phyloP scores from a whole-genome alignment of 2,113 vertebrate genomes.

The Arvicanthis niloticus region DNA sequence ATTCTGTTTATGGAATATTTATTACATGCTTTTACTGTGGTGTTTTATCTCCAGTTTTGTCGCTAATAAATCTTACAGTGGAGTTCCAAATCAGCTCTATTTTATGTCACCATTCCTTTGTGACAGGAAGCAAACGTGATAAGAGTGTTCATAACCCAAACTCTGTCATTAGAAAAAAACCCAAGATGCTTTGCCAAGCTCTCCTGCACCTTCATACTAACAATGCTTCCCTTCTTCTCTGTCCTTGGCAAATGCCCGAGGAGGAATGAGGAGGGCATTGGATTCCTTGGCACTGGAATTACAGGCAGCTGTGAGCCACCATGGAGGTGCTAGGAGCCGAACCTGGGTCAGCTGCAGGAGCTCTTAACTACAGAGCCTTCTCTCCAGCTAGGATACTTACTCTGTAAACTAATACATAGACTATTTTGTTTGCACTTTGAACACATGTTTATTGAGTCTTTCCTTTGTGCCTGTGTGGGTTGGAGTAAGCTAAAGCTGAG shows the following conservation, averaged over 20 bases:
- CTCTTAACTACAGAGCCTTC: neutral
- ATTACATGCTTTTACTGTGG: conserved; percentile 71
- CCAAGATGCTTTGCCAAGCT: fast-evolving
- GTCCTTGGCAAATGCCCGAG: neutral
- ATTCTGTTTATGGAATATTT: conserved; percentile 83
- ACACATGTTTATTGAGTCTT: neutral
- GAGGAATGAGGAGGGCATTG: neutral
- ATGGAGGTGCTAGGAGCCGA: neutral
- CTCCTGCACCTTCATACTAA: neutral
- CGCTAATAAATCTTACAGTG: conserved; percentile 59
- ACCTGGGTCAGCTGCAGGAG: too few relatives aligned
- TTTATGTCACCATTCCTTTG: conserved; percentile 41
- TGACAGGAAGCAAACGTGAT: neutral
- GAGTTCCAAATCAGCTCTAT: neutral
- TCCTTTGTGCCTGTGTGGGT: neutral
- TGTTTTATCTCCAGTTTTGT: conserved; percentile 73
- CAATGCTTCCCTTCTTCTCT: neutral
- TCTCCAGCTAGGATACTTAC: too few relatives aligned
- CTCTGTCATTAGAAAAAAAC: neutral
- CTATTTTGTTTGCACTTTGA: neutral
- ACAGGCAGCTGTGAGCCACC: too few relatives aligned
- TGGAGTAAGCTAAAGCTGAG: neutral
- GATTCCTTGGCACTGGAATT: neutral
- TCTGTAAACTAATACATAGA: too few relatives aligned
- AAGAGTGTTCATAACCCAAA: neutral